Evolutionary conservation across 2,888 invertebrate genomes (phyloP).

Genomic region (Cataglyphis rosenhaueri): DNA sequence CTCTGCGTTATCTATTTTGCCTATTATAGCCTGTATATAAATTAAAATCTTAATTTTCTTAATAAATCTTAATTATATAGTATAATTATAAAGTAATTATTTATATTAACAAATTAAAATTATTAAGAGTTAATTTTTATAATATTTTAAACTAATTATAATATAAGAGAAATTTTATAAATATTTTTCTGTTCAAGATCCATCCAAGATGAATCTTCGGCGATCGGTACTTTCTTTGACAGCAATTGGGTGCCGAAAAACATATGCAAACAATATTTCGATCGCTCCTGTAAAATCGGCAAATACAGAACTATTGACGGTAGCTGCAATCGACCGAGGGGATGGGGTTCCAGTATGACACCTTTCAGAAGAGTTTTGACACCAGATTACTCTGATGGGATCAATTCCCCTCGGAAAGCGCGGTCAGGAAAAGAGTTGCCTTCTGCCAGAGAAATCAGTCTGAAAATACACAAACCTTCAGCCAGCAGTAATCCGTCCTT

Average conservation of each 20-base stretch:
- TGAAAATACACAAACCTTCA: slow-evolving; percentile 90
- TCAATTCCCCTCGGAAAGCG: slow-evolving; percentile 88
- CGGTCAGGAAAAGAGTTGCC: slow-evolving; percentile 88
- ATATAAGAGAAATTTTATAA: not conserved
- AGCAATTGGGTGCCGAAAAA: slow-evolving; percentile 77
- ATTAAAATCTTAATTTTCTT: not conserved
- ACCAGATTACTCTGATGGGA: slow-evolving; percentile 92
- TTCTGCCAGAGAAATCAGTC: slow-evolving; percentile 91
- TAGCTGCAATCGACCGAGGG: slow-evolving; percentile 91
- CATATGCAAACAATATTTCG: slow-evolving; percentile 75
- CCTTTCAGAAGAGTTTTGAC: slow-evolving; percentile 91
- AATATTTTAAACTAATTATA: not conserved
- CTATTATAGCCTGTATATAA: not conserved
- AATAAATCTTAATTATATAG: not conserved
- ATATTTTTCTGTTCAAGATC: slow-evolving; percentile 76
- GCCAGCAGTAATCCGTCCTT: slow-evolving; percentile 91
- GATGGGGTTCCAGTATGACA: slow-evolving; percentile 91
- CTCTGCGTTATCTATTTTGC: not conserved
- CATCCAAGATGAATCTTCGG: slow-evolving; percentile 76
- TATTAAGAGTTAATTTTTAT: not conserved
- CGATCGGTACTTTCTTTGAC: slow-evolving; percentile 78
- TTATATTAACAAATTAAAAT: not conserved
- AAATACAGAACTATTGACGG: slow-evolving; percentile 91
- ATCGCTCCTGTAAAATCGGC: slow-evolving; percentile 66
- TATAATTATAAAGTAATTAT: not conserved